Conservation (phyloP, 2,888 invertebrate species). For the Heliconius hortense region DNA sequence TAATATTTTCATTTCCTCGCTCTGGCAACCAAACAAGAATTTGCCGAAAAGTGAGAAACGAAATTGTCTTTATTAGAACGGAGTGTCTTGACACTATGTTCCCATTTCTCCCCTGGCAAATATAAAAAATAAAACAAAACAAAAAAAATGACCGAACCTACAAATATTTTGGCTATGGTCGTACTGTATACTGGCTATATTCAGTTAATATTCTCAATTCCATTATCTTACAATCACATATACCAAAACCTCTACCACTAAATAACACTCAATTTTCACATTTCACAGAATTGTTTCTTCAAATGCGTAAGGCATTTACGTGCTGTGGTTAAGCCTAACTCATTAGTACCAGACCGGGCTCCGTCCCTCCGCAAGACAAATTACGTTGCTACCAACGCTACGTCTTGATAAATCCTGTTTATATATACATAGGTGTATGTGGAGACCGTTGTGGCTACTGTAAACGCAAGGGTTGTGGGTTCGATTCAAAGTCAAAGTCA, state of each 20-base stretch:
- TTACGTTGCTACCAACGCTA: constrained; percentile 17
- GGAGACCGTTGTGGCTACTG: not conserved
- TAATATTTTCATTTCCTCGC: too few relatives aligned
- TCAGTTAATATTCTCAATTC: not conserved
- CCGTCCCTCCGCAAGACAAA: constrained; percentile 24
- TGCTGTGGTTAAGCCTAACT: constrained; percentile 24
- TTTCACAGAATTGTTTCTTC: not conserved
- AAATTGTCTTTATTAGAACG: too few relatives aligned
- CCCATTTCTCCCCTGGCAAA: too few relatives aligned
- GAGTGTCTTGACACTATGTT: too few relatives aligned
- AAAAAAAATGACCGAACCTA: too few relatives aligned
- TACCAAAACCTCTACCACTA: not conserved
- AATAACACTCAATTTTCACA: constrained; percentile 4
- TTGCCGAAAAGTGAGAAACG: too few relatives aligned
- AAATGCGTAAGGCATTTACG: constrained; percentile 4
- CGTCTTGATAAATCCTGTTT: constrained; percentile 22
- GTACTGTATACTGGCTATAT: too few relatives aligned
- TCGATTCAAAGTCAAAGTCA: too few relatives aligned
- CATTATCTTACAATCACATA: not conserved
- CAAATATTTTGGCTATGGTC: too few relatives aligned
- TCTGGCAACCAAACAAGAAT: too few relatives aligned
- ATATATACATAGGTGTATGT: not conserved
- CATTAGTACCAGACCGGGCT: constrained; percentile 27
- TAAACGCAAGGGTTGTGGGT: too few relatives aligned
- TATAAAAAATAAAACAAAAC: too few relatives aligned